Percentiles rank a stretch among this genome's conserved stretches.
Evolutionary conservation across 2,888 invertebrate species (phyloP).

Genomic region (Arge pagana): DNA sequence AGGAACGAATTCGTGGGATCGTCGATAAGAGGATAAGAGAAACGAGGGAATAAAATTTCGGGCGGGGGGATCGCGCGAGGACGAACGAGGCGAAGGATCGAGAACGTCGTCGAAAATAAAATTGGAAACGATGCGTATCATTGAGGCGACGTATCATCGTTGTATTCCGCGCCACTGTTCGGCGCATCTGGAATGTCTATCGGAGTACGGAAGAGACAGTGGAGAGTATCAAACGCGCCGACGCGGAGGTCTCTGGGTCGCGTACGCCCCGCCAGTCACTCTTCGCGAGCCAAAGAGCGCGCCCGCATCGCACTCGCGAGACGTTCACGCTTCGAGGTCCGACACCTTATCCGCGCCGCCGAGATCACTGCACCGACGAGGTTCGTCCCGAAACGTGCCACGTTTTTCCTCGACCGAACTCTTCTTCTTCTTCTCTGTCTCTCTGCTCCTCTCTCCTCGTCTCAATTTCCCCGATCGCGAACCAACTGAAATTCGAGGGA

Average conservation of each 20-base stretch:
- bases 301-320: slow-evolving; percentile 26
- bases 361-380: too few species aligned
- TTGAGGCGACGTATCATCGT: neutral
- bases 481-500: too few species aligned
- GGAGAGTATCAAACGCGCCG: slow-evolving; percentile 38
- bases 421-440: too few species aligned
- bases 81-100: slow-evolving; percentile 7
- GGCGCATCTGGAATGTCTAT: slow-evolving; percentile 9
- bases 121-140: too few species aligned
- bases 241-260: slow-evolving; percentile 47
- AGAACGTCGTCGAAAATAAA: too few species aligned
- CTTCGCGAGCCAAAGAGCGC: slow-evolving; percentile 51
- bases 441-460: too few species aligned
- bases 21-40: neutral
- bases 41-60: neutral
- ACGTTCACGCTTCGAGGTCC: slow-evolving; percentile 17
- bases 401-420: too few species aligned
- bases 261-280: slow-evolving; percentile 48
- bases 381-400: too few species aligned
- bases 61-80: neutral
- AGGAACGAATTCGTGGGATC: neutral
- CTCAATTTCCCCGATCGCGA: too few species aligned
- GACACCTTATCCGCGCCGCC: neutral
- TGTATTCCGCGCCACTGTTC: slow-evolving; percentile 4
- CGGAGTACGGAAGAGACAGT: neutral